phyloP scores from a whole-genome alignment of 1,140 invertebrate genomes.

The Lordiphosa clarofinis region DNA sequence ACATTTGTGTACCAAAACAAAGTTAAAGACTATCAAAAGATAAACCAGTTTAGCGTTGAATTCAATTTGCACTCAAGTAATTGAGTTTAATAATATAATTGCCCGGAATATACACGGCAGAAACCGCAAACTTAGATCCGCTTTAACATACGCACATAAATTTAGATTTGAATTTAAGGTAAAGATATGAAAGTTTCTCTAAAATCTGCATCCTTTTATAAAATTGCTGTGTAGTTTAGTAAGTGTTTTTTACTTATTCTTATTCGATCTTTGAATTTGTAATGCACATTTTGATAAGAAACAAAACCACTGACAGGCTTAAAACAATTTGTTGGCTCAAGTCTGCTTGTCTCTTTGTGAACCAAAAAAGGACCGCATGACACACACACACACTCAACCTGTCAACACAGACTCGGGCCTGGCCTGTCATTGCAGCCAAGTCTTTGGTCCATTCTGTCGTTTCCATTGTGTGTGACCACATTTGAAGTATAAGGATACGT shows the following conservation, averaged over 20 bases:
- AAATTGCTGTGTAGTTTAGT: no score
- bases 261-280: no score
- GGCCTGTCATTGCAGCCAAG: conserved; percentile 14
- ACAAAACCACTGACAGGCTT: conserved; percentile 29
- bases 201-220: no score
- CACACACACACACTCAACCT: conserved; percentile 35
- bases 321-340: conserved; percentile 34
- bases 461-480: conserved; percentile 2
- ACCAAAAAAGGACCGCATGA: conserved; percentile 43
- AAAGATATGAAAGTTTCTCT: not conserved
- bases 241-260: no score
- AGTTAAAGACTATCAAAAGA: no score
- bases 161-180: not conserved
- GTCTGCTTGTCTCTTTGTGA: conserved; percentile 11
- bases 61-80: conserved; percentile 6
- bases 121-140: no score
- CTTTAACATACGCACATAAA: no score
- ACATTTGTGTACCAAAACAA: not conserved
- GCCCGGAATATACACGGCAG: not conserved
- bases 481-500: conserved; percentile 22
- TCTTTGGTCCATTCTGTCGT: not conserved
- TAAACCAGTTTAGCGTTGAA: conserved; percentile 1
- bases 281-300: conserved; percentile 9
- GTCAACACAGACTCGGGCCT: conserved; percentile 21
- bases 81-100: conserved; percentile 8